Evolutionary conservation across 2,888 invertebrate species (phyloP), one percentile per base, ranked within the genome.

Genomic region (Sepioteuthis lessoniana): DNA sequence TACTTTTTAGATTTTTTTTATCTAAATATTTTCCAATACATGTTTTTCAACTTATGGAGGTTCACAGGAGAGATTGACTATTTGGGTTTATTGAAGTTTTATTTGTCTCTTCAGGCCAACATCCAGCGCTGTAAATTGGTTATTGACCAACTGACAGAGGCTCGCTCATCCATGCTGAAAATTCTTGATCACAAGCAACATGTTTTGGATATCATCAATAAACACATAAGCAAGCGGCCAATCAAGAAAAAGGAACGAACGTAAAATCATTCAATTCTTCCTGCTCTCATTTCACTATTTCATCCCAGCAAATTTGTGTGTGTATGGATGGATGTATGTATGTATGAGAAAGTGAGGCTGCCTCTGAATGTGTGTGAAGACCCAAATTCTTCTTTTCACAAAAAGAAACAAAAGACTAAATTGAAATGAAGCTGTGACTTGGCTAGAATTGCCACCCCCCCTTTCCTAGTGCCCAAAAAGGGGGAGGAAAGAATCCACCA

Each of bases 41-140:
- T 42, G 42, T 42, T 42, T 42, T 42, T 42, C 42, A 42, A 42
- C 42, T 42, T n/a, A n/a, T n/a, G n/a, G n/a, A n/a, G n/a, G n/a
- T n/a, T 42, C 7, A 42, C 7, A 42, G 7, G 42, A 42, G 42
- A 42, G 3, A 42, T 42, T 42, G 42, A 42, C 42, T 42, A n/a
- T n/a, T n/a, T n/a, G n/a, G n/a, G 25, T 5, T 47, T 13, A 47
- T 47, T 47, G 19, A 21, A 7, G 21, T 76, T 38, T 91, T 91
- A 5, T 92, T 42, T 47, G 1, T 31, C 16, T n/a, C n/a, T 42
- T 92, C 98, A 99, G 98, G 99, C 99, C 94, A 99, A 99, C 97
- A 98, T 99, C 97, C 99, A 99, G 97, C 98, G 99, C 94, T 98
- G 99, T 97, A 98, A 98, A 97, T 98, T 99, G 95, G 98, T 99